phyloP scores from a whole-genome alignment of 2,797 vertebrate species.

The Oreortyx pictus region DNA sequence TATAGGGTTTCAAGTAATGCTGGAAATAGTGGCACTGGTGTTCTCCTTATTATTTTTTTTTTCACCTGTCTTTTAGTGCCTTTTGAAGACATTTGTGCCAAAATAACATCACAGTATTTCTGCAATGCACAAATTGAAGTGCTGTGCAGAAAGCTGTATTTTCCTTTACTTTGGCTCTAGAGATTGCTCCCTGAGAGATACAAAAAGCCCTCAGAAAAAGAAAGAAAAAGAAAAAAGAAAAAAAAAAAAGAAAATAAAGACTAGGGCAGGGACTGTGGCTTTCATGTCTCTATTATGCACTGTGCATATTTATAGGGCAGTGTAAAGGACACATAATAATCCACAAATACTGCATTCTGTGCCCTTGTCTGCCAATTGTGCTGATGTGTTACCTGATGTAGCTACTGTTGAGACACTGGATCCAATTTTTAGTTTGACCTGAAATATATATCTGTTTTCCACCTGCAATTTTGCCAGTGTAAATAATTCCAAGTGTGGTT shows the following conservation, averaged over 20 bases:
- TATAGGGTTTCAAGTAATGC: conserved; percentile 19
- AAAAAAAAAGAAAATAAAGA: background rate
- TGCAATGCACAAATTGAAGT: background rate
- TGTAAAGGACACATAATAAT: conserved; percentile 56
- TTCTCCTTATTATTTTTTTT: background rate
- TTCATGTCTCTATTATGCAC: background rate
- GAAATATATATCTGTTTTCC: background rate
- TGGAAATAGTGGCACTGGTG: background rate
- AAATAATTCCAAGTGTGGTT: background rate
- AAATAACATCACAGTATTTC: conserved; percentile 9
- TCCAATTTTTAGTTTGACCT: conserved; percentile 28
- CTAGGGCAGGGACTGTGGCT: background rate
- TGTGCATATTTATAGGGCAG: conserved; percentile 35
- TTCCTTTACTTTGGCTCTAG: conserved; percentile 23
- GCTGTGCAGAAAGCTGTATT: background rate
- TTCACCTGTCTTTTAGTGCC: conserved; percentile 30
- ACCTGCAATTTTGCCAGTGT: conserved; percentile 10
- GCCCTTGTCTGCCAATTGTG: conserved; percentile 20
- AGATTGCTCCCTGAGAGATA: background rate
- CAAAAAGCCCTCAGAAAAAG: background rate
- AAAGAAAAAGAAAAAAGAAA: background rate
- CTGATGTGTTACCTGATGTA: background rate
- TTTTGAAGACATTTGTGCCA: conserved; percentile 43
- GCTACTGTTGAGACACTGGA: background rate
- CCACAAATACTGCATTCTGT: conserved; percentile 11